A percentile compares a stretch with the other conserved stretches of the same genome.
Evolutionary conservation across 2,797 vertebrate genomes (phyloP).

Genomic region (Eurystomus glaucurus): DNA sequence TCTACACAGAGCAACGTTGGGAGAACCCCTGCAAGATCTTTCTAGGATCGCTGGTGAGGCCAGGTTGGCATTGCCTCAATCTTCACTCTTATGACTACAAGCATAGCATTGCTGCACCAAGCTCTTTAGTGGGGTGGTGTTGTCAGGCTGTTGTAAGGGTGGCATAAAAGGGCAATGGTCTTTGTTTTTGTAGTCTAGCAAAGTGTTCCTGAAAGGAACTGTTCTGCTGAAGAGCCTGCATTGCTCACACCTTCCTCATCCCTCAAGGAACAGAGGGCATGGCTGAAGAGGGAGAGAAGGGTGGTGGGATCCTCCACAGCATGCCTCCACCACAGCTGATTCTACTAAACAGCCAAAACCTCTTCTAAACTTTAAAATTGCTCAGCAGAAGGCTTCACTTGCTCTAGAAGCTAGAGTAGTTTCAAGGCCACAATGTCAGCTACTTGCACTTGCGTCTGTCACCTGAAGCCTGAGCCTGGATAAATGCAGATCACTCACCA

Average conservation of each 20-base stretch:
- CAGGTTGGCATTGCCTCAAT: neutral
- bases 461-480: neutral
- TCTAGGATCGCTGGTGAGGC: neutral
- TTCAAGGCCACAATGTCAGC: neutral
- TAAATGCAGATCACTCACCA: neutral
- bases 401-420: neutral
- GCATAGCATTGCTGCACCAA: accelerated
- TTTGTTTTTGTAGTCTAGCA: neutral
- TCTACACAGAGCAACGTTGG: accelerated
- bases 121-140: neutral
- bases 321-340: neutral
- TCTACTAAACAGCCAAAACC: neutral
- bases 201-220: neutral
- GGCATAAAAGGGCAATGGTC: neutral
- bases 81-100: neutral
- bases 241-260: neutral
- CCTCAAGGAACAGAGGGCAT: neutral
- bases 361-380: neutral
- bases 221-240: neutral
- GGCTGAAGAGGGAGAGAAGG: neutral
- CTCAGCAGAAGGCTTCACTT: neutral
- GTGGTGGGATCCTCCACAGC: neutral
- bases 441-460: neutral
- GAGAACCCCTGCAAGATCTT: neutral
- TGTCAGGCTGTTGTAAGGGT: neutral